phyloP scores from a whole-genome alignment of 2,888 invertebrate species.

The Entomobrya multifasciata region DNA sequence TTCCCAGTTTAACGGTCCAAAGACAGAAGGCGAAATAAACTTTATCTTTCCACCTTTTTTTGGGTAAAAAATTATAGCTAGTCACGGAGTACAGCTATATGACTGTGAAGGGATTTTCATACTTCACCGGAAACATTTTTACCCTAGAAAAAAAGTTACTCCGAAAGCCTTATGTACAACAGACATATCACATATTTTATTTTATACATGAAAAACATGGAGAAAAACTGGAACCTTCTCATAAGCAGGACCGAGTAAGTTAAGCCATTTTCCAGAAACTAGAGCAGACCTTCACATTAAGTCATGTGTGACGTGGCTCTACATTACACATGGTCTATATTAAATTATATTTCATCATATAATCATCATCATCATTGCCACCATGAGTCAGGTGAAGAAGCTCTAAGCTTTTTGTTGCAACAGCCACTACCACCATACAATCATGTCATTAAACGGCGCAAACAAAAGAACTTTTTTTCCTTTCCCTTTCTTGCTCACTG shows the following conservation, averaged over 20 bases:
- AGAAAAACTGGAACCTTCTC: slow-evolving; percentile 10
- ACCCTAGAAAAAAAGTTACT: slow-evolving; percentile 7
- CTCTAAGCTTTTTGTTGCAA: neutral
- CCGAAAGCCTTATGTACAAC: slow-evolving; percentile 7
- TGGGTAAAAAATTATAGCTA: neutral
- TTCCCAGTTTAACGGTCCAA: slow-evolving; percentile 1
- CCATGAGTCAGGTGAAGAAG: slow-evolving; percentile 9
- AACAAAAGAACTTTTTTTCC: slow-evolving; percentile 39
- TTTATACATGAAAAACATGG: slow-evolving; percentile 38
- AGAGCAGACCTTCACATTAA: slow-evolving; percentile 45
- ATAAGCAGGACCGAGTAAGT: slow-evolving; percentile 28
- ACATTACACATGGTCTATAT: slow-evolving; percentile 29
- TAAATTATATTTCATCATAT: slow-evolving; percentile 52
- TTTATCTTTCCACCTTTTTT: slow-evolving; percentile 21
- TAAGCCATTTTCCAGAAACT: slow-evolving; percentile 57
- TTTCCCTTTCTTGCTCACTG: slow-evolving; percentile 19
- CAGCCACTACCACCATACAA: neutral
- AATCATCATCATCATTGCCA: neutral
- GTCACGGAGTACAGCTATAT: slow-evolving; percentile 4
- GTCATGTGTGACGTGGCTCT: slow-evolving; percentile 20
- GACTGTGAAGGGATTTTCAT: slow-evolving; percentile 1
- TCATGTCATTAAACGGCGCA: slow-evolving; percentile 18
- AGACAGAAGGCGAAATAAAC: neutral
- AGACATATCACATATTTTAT: slow-evolving; percentile 4
- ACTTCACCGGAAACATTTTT: slow-evolving; percentile 32